Evolutionary conservation across 2,113 vertebrate genomes (phyloP), one percentile per base, ranked within the genome.

Genomic region (Origma solitaria): DNA sequence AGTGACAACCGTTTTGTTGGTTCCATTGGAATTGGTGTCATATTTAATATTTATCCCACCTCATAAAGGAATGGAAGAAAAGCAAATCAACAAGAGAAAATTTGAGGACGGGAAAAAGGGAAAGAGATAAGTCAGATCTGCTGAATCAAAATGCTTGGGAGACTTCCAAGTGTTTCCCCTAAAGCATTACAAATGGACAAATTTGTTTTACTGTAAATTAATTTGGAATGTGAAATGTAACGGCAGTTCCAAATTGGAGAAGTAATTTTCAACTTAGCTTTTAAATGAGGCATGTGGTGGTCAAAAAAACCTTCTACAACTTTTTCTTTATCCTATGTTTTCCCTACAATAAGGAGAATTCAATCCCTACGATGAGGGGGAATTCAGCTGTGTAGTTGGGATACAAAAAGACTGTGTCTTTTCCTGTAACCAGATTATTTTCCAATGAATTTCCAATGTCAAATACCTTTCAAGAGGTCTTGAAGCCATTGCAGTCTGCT

Each of bases 241-340:
- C 86, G 45, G 44, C 40, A n/a, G 71, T 81, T 94, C 86, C 86
- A 64, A 86, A 56, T 81, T n/a, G 35, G 76, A 90, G 64, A 81
- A 88, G 51, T 37, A 47, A 83, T 90, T 93, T 95, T 78, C 56
- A 75, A 81, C 60, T 81, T 78, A 81, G 51, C 56, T 90, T 92
- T 86, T 64, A 91, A 90, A 88, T 90, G 30, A 90, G 19, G n/a
- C 54, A 60, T 37, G 37, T 61, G 45, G 17, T 60, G 27, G 60
- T 83, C 56, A 84, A 88, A 60, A 51, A 37, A 16, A 30, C 15
- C 24, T 5, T 0, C 7, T 22, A 40, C n/a, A 53, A n/a, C 9
- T 7, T 77, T 35, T 73, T 70, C 31, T 88, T 82, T 45, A 38
- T 47, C 6, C 31, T 38, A 10, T 50, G 11, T 81, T 94, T 81